Percentiles rank a stretch among this genome's conserved stretches.
Conservation (phyloP, 1,140 invertebrate species). For the Lepidurus couesii region DNA sequence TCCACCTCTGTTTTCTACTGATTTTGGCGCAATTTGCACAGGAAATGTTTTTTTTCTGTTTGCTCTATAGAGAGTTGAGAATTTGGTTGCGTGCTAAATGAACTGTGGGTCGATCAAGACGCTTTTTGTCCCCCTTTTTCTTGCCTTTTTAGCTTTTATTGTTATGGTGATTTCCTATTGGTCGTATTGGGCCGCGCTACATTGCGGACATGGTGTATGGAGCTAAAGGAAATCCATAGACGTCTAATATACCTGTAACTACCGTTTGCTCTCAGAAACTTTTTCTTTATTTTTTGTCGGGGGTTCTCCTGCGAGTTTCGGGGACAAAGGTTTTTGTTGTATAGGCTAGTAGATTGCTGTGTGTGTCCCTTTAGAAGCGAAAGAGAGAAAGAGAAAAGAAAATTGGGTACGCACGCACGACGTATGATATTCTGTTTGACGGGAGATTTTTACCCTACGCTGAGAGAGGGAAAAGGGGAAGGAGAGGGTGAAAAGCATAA, state of each 20-base stretch:
- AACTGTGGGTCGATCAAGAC: slow-evolving; percentile 2
- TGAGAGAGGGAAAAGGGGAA: background rate
- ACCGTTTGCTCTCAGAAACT: background rate
- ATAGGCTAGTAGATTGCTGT: no score
- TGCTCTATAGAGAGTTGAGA: background rate
- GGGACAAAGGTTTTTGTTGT: background rate
- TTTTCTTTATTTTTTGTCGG: background rate
- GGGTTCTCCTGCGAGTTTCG: background rate
- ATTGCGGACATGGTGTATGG: background rate
- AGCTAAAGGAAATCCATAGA: background rate
- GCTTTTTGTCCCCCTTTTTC: background rate
- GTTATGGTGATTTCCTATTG: background rate
- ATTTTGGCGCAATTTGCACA: no score
- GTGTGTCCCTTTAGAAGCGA: background rate
- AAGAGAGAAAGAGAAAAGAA: background rate
- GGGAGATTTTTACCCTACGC: no score
- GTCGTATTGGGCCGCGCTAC: background rate
- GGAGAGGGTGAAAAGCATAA: background rate
- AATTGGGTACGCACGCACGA: background rate
- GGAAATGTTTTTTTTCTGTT: background rate
- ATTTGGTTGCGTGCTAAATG: background rate
- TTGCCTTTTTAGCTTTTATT: background rate
- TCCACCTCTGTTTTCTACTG: no score
- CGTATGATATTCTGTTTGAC: background rate
- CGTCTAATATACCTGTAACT: background rate